A percentile compares a stretch with the other conserved stretches of the same genome.
Evolutionary conservation across 2,113 vertebrate genomes (phyloP).

Genomic region (Corapipo altera): DNA sequence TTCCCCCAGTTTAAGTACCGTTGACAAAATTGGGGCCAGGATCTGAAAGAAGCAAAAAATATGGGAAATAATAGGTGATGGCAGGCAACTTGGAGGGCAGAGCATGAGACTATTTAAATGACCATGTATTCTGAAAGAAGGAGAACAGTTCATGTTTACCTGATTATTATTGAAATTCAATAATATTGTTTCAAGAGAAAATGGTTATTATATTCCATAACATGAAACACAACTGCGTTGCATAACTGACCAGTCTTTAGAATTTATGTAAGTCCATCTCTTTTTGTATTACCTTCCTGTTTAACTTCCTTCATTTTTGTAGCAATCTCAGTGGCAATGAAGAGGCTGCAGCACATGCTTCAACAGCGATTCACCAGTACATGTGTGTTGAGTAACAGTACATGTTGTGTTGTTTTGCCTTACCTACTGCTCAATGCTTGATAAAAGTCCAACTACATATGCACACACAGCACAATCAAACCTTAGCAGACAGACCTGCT

Average conservation of each 20-base stretch:
- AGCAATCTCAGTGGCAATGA: not conserved
- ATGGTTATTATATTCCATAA: not conserved
- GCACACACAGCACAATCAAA: not conserved
- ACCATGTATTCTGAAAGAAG: not conserved
- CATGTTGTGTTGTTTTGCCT: not conserved
- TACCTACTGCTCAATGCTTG: not conserved
- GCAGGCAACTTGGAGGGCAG: not conserved
- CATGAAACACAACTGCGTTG: not conserved
- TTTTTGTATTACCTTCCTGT: not conserved
- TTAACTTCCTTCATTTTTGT: not conserved
- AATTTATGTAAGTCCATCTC: not conserved
- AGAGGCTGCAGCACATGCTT: not conserved
- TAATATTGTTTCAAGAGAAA: not conserved
- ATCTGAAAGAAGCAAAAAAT: not conserved
- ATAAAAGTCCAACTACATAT: not conserved
- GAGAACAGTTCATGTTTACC: not conserved
- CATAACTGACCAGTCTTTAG: not conserved
- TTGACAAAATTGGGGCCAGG: not conserved
- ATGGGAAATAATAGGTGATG: not conserved
- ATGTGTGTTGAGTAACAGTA: fast-evolving
- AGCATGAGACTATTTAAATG: not conserved
- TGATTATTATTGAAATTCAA: not conserved
- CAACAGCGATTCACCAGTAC: not conserved
- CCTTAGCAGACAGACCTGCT: not conserved
- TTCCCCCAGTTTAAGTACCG: not conserved